These are phyloP conservation scores for Microctenopoma stevenorrisi DNA, from an alignment of 2,797 vertebrate genomes.

Conservation along the genomic window DNA sequence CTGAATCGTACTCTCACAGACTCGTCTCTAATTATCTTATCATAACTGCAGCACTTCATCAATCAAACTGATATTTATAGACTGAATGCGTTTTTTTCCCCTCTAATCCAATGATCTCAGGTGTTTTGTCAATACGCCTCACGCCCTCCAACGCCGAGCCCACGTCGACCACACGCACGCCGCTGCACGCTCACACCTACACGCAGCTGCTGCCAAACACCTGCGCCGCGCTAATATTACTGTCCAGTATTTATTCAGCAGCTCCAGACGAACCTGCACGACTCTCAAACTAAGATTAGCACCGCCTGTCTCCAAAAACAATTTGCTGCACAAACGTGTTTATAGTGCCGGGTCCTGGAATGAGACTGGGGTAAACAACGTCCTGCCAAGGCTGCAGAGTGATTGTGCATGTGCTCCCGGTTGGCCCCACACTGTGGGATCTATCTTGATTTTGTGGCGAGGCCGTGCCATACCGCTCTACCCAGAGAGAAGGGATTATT, in stretches of 20 bases:
- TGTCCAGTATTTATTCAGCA: conserved; percentile 39
- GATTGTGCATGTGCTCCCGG: conserved; percentile 34
- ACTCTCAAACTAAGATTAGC: conserved; percentile 53
- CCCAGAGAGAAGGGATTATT: conserved; percentile 41
- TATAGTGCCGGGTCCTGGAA: conserved; percentile 41
- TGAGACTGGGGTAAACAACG: conserved; percentile 54
- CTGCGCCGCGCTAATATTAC: conserved; percentile 50
- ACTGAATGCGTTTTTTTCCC: conserved; percentile 39
- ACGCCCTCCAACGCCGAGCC: conserved; percentile 18
- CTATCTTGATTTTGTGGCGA: conserved; percentile 65
- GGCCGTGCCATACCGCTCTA: conserved; percentile 26
- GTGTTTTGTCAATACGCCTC: conserved; percentile 24
- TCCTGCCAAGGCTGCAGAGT: conserved; percentile 41
- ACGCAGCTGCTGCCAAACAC: conserved; percentile 28
- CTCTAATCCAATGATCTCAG: conserved; percentile 29
- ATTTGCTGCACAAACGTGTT: conserved; percentile 68
- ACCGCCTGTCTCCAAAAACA: conserved; percentile 53
- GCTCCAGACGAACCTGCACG: conserved; percentile 39
- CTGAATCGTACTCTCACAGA: too few species aligned
- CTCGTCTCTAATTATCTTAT: too few species aligned
- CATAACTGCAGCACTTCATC: too few species aligned
- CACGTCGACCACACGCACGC: conserved; percentile 24
- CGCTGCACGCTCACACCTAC: conserved; percentile 20
- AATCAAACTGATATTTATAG: background rate
- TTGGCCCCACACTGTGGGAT: conserved; percentile 47